These are phyloP conservation scores for Lucinisca nassula DNA, from an alignment of 2,888 invertebrate genomes.

Conservation along the genomic window DNA sequence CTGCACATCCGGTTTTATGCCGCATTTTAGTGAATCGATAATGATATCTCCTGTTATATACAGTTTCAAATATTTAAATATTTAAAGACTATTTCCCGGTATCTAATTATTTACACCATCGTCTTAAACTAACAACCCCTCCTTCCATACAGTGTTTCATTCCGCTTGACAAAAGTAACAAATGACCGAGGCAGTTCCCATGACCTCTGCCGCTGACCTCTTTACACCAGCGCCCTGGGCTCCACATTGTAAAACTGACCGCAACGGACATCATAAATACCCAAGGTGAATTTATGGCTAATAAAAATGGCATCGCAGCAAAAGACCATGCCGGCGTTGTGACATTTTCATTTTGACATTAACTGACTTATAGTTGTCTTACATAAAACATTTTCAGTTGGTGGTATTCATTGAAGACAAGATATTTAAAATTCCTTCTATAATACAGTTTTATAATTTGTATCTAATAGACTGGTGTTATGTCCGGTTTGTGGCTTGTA, in stretches of 20 bases:
- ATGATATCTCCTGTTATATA: too few relatives aligned
- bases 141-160: not conserved
- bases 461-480: not conserved
- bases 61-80: not conserved
- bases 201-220: conserved; percentile 60
- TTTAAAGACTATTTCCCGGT: not conserved
- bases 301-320: conserved; percentile 2
- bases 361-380: conserved; percentile 1
- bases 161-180: conserved; percentile 13
- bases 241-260: conserved; percentile 9
- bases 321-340: not conserved
- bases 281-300: conserved; percentile 7
- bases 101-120: not conserved
- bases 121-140: conserved; percentile 13
- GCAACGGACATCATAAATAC: conserved; percentile 15
- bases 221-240: conserved; percentile 22
- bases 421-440: not conserved
- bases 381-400: not conserved
- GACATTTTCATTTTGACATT: conserved; percentile 9
- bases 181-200: conserved; percentile 57
- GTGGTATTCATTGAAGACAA: not conserved
- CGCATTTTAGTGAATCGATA: too few relatives aligned
- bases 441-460: not conserved
- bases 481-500: not conserved
- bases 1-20: too few relatives aligned